A percentile compares a stretch with the other conserved stretches of the same genome.
These are phyloP conservation scores for Poicephalus gulielmi DNA, from an alignment of 2,113 vertebrate species.

Conservation along the genomic window DNA sequence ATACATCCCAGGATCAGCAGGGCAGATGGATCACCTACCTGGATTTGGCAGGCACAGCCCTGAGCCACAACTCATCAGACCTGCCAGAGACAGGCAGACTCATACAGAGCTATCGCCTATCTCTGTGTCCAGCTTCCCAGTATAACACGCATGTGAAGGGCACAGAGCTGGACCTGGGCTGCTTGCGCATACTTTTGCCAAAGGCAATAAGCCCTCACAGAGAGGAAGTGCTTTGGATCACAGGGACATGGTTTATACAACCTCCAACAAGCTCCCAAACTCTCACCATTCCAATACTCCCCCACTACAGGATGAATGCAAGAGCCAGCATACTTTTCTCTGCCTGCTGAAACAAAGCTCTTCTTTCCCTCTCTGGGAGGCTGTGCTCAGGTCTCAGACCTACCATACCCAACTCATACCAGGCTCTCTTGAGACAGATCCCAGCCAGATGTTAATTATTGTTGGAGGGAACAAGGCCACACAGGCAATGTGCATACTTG, in stretches of 20 bases:
- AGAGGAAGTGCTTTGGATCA: background rate
- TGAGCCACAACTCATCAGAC: background rate
- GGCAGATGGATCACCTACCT: background rate
- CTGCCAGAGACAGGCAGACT: background rate
- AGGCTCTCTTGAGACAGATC: background rate
- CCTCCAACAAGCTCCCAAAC: background rate
- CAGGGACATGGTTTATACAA: background rate
- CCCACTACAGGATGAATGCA: background rate
- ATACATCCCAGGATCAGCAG: background rate
- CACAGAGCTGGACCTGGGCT: accelerated
- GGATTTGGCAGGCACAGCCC: background rate
- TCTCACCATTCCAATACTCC: background rate
- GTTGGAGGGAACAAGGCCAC: background rate
- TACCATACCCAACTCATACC: background rate
- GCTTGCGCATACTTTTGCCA: accelerated
- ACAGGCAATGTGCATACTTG: accelerated
- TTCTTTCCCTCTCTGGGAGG: background rate
- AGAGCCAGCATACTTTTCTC: background rate
- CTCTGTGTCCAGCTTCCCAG: accelerated
- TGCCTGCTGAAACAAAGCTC: background rate
- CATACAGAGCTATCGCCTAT: background rate
- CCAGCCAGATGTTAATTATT: background rate
- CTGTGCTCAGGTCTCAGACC: background rate
- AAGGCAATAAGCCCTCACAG: background rate
- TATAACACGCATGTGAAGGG: accelerated